Conservation (phyloP, 2,113 vertebrate species). For the Varanus salvator region DNA sequence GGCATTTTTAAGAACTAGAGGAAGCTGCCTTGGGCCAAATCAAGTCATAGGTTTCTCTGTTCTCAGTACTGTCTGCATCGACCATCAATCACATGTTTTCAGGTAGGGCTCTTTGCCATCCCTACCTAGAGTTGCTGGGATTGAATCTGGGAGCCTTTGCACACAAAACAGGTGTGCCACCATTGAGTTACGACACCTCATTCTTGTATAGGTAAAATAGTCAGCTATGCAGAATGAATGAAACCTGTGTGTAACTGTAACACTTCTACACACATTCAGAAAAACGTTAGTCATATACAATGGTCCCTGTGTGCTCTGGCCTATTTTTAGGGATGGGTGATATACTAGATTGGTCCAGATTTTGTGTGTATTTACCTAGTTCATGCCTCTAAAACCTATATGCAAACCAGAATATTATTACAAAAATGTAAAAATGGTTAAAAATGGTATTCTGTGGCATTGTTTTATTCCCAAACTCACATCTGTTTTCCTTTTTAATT, state of each 20-base stretch:
- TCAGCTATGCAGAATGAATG: background rate
- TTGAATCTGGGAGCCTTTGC: no score
- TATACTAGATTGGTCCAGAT: no score
- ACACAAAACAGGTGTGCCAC: no score
- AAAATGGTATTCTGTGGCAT: conserved; percentile 12
- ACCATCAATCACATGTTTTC: background rate
- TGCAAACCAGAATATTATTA: no score
- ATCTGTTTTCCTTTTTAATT: conserved; percentile 41
- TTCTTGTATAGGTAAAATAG: background rate
- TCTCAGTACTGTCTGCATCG: background rate
- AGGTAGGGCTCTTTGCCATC: background rate
- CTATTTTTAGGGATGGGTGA: background rate
- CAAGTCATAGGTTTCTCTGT: background rate
- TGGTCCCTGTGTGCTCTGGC: background rate
- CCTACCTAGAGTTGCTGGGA: background rate
- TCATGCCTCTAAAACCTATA: no score
- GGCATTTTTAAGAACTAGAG: background rate
- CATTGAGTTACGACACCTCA: no score
- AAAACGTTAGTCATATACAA: background rate
- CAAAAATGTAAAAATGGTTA: no score
- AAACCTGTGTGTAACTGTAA: background rate
- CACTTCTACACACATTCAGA: background rate
- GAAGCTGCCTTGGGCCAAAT: background rate
- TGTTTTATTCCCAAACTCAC: conserved; percentile 42
- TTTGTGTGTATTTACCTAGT: no score